Evolutionary conservation across 2,888 invertebrate genomes (phyloP).

Genomic region (Nyleta sp.): DNA sequence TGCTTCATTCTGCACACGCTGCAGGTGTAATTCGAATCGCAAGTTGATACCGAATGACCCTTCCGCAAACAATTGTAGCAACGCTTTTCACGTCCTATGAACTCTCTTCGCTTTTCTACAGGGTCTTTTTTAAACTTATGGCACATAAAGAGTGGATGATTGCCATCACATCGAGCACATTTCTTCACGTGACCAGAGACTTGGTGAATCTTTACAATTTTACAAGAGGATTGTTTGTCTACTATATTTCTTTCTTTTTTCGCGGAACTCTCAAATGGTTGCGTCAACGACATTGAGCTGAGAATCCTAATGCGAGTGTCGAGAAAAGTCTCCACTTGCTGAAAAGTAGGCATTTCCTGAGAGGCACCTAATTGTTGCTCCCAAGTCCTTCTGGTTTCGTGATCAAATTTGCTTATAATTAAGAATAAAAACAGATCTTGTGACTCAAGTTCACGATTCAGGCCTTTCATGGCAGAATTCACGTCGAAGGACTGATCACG

Average conservation of each 20-base stretch:
- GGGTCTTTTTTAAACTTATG: background rate
- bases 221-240: too few species aligned
- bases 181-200: background rate
- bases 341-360: slow-evolving; percentile 1
- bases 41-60: background rate
- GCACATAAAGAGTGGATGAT: background rate
- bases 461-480: background rate
- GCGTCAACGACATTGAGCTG: too few species aligned
- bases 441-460: background rate
- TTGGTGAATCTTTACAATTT: too few species aligned
- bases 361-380: slow-evolving; percentile 9
- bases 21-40: too few species aligned
- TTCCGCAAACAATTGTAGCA: slow-evolving; percentile 6
- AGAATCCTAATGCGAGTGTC: too few species aligned
- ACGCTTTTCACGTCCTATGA: too few species aligned
- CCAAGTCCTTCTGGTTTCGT: slow-evolving; percentile 7
- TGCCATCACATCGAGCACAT: background rate
- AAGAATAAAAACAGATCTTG: slow-evolving; percentile 24
- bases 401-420: slow-evolving; percentile 14
- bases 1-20: too few species aligned
- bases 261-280: too few species aligned
- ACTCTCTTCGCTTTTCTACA: background rate
- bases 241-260: too few species aligned
- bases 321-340: background rate
- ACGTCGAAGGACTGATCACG: too few species aligned